Base-by-base conservation (phyloP, 2,888 invertebrate genomes). In the Cephonodes hylas region DNA sequence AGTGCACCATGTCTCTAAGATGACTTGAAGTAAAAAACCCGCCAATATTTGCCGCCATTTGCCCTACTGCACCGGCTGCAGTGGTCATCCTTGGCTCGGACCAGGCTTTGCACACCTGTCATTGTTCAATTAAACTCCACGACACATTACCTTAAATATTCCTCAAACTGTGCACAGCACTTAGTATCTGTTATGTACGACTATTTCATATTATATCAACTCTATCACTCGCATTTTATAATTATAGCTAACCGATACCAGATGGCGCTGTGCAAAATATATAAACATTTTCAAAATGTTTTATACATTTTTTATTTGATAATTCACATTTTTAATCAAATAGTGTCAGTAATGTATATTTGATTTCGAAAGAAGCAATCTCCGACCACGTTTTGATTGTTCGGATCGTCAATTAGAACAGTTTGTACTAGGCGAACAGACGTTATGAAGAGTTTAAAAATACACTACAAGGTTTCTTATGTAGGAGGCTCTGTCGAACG, bases 371-470 rank as follows among this genome's bases (percentile, higher is more conserved):
- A 59, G 42, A 59, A 22, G 18, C 31, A 83, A 83, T 87, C 83
- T 15, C 20, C 34, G 38, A 4, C n/a, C 38, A 34, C 7, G 38
- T 83, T 73, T 80, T 77, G 85, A 82, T 81, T 80, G 82, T 82
- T 84, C 74, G 85, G 86, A 89, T 86, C 91, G 89, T 92, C 91
- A 92, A 91, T 88, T 92, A 89, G 92, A 92, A 91, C 92, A 91
- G 85, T 79, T 69, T 66, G 76, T 88, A 91, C 91, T 69, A 90
- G 89, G 92, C 66, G 63, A 67, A 56, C 85, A 91, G 77, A 82
- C 70, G 45, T 65, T 42, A 42, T 27, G 59, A 72, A 73, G 84
- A 85, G 86, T 63, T 76, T 61, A 59, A 45, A 22, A 59, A 70
- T 76, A 72, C 73, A 66, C 60, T 71, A 66, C 67, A 72, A 62